A percentile compares a stretch with the other conserved stretches of the same genome.
These are phyloP conservation scores for Pygocentrus nattereri DNA, from an alignment of 2,797 vertebrate species.

Conservation along the genomic window DNA sequence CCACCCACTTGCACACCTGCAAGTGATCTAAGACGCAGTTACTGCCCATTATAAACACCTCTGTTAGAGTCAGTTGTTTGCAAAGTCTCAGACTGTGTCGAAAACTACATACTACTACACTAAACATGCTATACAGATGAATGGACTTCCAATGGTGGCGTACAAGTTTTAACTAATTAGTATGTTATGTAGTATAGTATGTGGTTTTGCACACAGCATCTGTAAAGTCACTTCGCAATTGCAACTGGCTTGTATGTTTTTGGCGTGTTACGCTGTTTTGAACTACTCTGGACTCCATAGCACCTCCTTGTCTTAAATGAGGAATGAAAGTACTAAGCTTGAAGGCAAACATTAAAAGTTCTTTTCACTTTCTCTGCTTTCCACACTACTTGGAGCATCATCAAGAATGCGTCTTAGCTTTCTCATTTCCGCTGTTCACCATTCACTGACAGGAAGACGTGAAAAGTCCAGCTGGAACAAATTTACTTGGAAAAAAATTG, in stretches of 20 bases:
- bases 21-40: no score
- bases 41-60: no score
- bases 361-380: conserved; percentile 10
- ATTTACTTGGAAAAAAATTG: neutral
- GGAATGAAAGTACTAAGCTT: conserved; percentile 5
- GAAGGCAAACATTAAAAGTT: conserved; percentile 9
- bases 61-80: no score
- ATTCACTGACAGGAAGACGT: conserved; percentile 18
- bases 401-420: conserved; percentile 39
- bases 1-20: no score
- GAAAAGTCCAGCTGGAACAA: conserved; percentile 6
- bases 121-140: no score
- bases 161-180: no score
- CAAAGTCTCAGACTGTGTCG: no score
- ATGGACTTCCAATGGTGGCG: no score
- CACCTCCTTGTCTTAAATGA: conserved; percentile 12
- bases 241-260: neutral
- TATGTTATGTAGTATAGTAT: no score
- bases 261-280: neutral
- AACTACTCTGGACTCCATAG: neutral
- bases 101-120: no score
- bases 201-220: no score
- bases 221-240: no score
- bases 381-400: conserved; percentile 24
- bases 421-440: conserved; percentile 30